phyloP scores from a whole-genome alignment of 2,113 vertebrate species.

The Psilopsiagon aymara region DNA sequence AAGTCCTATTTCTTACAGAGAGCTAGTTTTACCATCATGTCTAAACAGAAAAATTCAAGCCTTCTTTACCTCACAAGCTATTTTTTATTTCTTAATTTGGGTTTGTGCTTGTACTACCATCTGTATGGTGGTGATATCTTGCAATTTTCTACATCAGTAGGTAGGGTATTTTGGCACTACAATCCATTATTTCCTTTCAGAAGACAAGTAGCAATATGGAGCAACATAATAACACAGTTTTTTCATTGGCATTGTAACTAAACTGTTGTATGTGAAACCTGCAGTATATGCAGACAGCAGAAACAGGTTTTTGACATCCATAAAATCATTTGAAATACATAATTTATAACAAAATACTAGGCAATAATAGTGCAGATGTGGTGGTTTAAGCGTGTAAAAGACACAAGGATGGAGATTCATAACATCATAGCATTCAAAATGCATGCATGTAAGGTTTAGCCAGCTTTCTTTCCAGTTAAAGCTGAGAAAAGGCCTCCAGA shows the following conservation, averaged over 20 bases:
- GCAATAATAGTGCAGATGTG: not conserved
- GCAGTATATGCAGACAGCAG: not conserved
- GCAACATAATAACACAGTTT: not conserved
- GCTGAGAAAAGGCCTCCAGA: not conserved
- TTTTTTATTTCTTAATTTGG: constrained; percentile 12
- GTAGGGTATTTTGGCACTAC: not conserved
- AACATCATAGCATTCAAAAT: not conserved
- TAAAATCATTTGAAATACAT: not conserved
- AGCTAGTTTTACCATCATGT: not conserved
- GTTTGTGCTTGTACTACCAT: not conserved
- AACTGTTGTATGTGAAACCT: not conserved
- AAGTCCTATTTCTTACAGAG: not conserved
- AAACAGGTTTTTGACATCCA: not conserved
- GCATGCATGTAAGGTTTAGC: not conserved
- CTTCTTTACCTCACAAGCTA: not conserved
- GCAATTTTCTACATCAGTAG: not conserved
- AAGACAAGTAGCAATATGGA: not conserved
- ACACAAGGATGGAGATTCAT: not conserved
- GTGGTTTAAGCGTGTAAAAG: not conserved
- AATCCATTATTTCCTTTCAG: not conserved
- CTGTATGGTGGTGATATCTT: not conserved
- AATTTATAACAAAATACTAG: not conserved
- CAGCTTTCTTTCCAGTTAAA: not conserved
- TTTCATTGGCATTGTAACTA: not conserved
- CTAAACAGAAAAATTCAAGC: not conserved